Evolutionary conservation across 2,113 vertebrate species (phyloP), one percentile per base, ranked within the genome.

Genomic region (Lagenorhynchus albirostris): DNA sequence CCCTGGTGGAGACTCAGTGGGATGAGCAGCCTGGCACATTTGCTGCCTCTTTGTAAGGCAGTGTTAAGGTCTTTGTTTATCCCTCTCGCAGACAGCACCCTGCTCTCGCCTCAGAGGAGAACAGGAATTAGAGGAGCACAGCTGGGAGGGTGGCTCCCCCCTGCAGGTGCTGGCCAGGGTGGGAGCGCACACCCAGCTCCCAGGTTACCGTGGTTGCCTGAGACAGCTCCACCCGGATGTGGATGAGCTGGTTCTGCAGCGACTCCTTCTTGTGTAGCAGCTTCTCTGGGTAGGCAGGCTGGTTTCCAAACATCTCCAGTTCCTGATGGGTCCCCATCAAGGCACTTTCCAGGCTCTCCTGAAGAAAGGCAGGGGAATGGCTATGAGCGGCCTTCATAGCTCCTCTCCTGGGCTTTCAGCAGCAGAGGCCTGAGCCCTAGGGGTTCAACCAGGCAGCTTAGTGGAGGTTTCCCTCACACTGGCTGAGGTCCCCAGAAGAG

Each of bases 311-410:
- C 98, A 99, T 98, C 98, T 99, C 99, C 99, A 99, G 99, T 96
- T 99, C 99, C 98, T 99, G 99, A 98, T 99, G 99, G 0, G 99
- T 99, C 77, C 99, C 99, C 99, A 99, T 99, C 97, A 99, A 98
- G n/a, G 99, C 99, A 6, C 99, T 99, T 98, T 99, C 99, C 87
- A 99, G 98, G 96, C 98, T 99, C 91, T 99, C 99, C 99, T 99
- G 77, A 1, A 41, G 12, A 77, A 95, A 98, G 68, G 95, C 2
- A 80, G 0, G 5, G n/a, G 38, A n/a, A 4, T 2, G 20, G 20
- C n/a, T 2, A 2, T 14, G 1, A 29, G 94, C 82, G 36, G 2
- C 0, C 33, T 21, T 33, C n/a, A 67, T 8, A 18, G 3, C 23
- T 50, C 36, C 21, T 65, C 1, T 41, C 31, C 20, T 25, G 83